Conservation (phyloP, 2,113 vertebrate species). For the Carassius carassius region DNA sequence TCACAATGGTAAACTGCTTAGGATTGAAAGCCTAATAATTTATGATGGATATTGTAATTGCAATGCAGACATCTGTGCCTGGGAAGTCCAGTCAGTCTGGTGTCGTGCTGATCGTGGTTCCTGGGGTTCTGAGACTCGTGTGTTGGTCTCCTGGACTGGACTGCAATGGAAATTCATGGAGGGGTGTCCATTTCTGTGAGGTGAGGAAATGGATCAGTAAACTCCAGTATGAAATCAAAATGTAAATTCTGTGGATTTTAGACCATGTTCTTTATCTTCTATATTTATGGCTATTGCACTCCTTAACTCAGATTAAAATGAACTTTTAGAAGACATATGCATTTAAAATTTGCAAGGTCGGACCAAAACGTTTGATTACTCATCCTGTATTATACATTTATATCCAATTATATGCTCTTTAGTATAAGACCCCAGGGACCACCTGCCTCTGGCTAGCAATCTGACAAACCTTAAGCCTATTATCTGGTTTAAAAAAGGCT, state of each 20-base stretch:
- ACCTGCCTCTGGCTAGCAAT: neutral
- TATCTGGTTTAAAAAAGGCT: neutral
- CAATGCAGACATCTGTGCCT: constrained; percentile 65
- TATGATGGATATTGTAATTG: neutral
- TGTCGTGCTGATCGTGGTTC: constrained; percentile 63
- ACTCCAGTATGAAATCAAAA: neutral
- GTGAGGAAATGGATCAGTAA: constrained; percentile 37
- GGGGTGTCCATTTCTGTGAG: constrained; percentile 74
- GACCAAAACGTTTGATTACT: neutral
- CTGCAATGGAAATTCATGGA: constrained; percentile 68
- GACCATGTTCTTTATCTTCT: neutral
- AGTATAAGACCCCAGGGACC: neutral
- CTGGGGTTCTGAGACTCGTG: constrained; percentile 69
- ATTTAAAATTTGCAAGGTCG: neutral
- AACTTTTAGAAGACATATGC: neutral
- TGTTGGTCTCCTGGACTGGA: constrained; percentile 69
- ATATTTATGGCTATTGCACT: neutral
- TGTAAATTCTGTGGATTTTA: neutral
- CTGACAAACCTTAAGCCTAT: neutral
- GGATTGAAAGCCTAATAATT: neutral
- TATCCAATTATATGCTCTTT: neutral
- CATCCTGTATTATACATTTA: neutral
- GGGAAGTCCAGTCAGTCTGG: constrained; percentile 68
- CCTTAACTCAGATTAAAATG: neutral
- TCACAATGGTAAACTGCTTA: too few species aligned